phyloP scores from a whole-genome alignment of 1,140 invertebrate species.

The Drosophila albomicans region DNA sequence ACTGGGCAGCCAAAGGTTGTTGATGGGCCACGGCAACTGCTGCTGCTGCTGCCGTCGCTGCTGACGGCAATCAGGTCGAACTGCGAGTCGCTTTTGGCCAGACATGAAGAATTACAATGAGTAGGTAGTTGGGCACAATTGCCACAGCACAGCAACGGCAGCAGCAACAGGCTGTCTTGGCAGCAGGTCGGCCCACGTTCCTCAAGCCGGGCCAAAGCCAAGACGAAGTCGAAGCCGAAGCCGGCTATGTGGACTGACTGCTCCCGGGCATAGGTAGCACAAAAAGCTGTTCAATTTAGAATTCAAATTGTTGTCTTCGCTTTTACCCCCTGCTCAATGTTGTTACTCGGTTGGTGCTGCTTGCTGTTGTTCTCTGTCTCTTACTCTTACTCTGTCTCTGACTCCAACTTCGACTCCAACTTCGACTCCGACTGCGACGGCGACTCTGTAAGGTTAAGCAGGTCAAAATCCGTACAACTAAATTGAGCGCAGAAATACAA shows the following conservation, averaged over 20 bases:
- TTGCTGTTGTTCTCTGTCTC: slow-evolving; percentile 14
- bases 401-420: slow-evolving; percentile 10
- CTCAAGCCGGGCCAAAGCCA: slow-evolving; percentile 10
- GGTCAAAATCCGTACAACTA: slow-evolving; percentile 84
- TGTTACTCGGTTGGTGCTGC: slow-evolving; percentile 8
- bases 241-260: slow-evolving; percentile 51
- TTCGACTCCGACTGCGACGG: slow-evolving; percentile 7
- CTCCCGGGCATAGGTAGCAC: slow-evolving; percentile 82
- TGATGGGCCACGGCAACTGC: slow-evolving; percentile 71
- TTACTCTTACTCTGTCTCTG: slow-evolving; percentile 23
- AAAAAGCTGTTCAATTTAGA: slow-evolving; percentile 84
- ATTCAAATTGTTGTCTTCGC: slow-evolving; percentile 83
- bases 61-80: slow-evolving; percentile 78
- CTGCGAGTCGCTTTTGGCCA: slow-evolving; percentile 61
- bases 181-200: slow-evolving; percentile 81
- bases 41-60: slow-evolving; percentile 58
- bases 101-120: slow-evolving; percentile 83
- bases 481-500: slow-evolving; percentile 82
- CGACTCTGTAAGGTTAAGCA: slow-evolving; percentile 75
- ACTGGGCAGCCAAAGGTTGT: slow-evolving; percentile 71
- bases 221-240: slow-evolving; percentile 21
- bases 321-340: slow-evolving; percentile 38
- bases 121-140: slow-evolving; percentile 82
- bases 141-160: slow-evolving; percentile 63
- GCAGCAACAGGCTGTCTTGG: slow-evolving; percentile 59